A percentile compares a stretch with the other conserved stretches of the same genome.
phyloP scores from a whole-genome alignment of 1,140 invertebrate species.

The Drosophila sproati region DNA sequence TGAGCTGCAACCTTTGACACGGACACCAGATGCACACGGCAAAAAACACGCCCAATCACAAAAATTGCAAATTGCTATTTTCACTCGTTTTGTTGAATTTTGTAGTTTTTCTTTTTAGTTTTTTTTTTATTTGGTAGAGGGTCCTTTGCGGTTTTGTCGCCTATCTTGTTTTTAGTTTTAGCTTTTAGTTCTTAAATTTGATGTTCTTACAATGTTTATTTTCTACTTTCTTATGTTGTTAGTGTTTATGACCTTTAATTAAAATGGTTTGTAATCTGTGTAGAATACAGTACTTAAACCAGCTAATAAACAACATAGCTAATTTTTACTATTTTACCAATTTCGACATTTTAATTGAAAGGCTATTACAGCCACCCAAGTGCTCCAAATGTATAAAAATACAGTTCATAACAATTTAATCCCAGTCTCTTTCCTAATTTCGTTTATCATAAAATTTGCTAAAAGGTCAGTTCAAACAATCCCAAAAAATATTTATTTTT shows the following conservation, averaged over 20 bases:
- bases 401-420: too few species aligned
- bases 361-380: too few species aligned
- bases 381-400: too few species aligned
- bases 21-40: conserved; percentile 28
- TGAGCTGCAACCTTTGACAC: conserved; percentile 63
- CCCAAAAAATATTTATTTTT: too few species aligned
- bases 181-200: neutral
- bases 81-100: conserved; percentile 35
- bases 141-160: neutral
- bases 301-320: too few species aligned
- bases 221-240: neutral
- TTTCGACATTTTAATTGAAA: too few species aligned
- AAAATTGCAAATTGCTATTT: conserved; percentile 56
- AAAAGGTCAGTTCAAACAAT: too few species aligned
- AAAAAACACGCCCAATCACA: conserved; percentile 34
- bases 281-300: too few species aligned
- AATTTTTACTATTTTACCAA: too few species aligned
- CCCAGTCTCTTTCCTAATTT: too few species aligned
- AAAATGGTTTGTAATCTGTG: neutral
- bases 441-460: too few species aligned
- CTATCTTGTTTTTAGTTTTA: neutral
- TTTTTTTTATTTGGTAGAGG: neutral
- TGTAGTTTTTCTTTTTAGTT: conserved; percentile 25
- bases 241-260: conserved; percentile 3
- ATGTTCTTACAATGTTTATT: neutral